A percentile compares a stretch with the other conserved stretches of the same genome.
Conservation (phyloP, 2,113 vertebrate species). For the Anser cygnoides region DNA sequence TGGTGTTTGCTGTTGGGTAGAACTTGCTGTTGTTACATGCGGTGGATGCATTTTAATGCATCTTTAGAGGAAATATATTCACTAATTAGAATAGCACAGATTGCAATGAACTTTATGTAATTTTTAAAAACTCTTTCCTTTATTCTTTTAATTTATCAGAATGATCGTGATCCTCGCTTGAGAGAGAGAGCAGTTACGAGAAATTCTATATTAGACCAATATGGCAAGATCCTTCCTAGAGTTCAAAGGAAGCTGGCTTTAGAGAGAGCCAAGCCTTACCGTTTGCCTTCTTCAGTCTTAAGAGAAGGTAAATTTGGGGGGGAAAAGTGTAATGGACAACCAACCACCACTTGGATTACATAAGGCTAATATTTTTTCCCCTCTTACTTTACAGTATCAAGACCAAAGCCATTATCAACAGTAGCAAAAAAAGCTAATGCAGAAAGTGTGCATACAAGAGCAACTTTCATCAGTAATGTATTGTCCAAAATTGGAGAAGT, state of each 20-base stretch:
- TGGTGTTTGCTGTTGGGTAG: background rate
- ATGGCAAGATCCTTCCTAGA: conserved; percentile 88
- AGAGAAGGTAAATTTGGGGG: conserved; percentile 82
- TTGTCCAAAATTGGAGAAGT: conserved; percentile 92
- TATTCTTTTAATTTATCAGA: conserved; percentile 69
- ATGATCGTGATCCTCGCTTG: conserved; percentile 85
- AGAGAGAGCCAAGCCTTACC: conserved; percentile 89
- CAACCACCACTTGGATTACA: background rate
- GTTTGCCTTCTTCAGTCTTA: conserved; percentile 75
- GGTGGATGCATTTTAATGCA: fast-evolving
- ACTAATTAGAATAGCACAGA: background rate
- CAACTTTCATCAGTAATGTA: conserved; percentile 89
- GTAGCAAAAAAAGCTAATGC: conserved; percentile 79
- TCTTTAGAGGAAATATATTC: no score
- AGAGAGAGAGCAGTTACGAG: conserved; percentile 87
- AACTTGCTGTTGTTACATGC: background rate
- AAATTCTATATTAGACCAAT: conserved; percentile 90
- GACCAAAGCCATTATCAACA: conserved; percentile 90
- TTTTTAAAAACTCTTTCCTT: background rate
- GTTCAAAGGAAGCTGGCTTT: conserved; percentile 89
- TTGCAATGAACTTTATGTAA: background rate
- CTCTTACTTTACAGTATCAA: conserved; percentile 77
- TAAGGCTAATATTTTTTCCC: background rate
- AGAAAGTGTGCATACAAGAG: conserved; percentile 86
- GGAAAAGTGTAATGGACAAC: background rate